These are phyloP conservation scores for Rhabdomys pumilio DNA, from an alignment of 2,797 vertebrate species.

Conservation along the genomic window DNA sequence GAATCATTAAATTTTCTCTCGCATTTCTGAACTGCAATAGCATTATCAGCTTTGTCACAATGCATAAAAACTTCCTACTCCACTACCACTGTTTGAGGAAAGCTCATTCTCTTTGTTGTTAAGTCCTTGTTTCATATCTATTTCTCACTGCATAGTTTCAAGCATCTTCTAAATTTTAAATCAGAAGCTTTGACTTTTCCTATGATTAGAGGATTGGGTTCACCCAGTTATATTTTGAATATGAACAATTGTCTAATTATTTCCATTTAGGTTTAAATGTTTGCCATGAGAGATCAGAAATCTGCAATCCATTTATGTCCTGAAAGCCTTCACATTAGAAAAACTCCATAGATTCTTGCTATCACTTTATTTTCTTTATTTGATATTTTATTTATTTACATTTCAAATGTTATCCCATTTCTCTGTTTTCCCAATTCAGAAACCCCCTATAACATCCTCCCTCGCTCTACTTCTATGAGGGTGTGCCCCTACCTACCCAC, in stretches of 20 bases:
- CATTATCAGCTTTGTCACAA: conserved; percentile 78
- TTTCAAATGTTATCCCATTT: no score
- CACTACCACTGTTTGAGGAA: conserved; percentile 67
- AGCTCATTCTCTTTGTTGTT: conserved; percentile 59
- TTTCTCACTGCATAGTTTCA: neutral
- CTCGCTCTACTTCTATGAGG: no score
- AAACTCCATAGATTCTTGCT: neutral
- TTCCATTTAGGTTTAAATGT: conserved; percentile 51
- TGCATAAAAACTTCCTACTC: conserved; percentile 29
- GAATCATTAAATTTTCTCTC: conserved; percentile 78
- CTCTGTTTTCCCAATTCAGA: no score
- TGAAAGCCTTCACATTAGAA: neutral
- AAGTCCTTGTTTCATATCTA: conserved; percentile 59
- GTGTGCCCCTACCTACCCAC: no score
- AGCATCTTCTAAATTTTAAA: conserved; percentile 63
- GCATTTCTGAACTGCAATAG: conserved; percentile 57
- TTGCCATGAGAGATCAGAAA: neutral
- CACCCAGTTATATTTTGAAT: neutral
- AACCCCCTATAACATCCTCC: no score
- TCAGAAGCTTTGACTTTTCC: neutral
- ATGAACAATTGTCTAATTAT: neutral
- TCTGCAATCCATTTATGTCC: neutral
- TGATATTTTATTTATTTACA: no score
- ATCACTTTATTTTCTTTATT: neutral
- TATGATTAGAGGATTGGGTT: neutral